Conservation (phyloP, 2,797 vertebrate species). For the Knipowitschia caucasica region DNA sequence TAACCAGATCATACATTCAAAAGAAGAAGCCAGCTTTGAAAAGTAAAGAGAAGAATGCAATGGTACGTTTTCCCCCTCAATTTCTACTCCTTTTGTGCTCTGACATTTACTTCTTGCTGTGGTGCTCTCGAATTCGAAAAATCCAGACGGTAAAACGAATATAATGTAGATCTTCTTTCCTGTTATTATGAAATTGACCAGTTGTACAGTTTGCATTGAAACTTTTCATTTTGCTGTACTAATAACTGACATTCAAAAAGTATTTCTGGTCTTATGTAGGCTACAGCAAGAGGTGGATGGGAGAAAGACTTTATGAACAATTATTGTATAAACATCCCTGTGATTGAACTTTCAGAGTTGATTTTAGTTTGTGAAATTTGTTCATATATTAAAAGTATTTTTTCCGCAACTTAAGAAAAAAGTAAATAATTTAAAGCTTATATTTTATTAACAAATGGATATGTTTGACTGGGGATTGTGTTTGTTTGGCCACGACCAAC, state of each 20-base stretch:
- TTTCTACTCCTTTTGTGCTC: neutral
- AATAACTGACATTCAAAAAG: conserved; percentile 57
- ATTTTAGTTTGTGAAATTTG: too few relatives aligned
- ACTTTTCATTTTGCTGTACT: conserved; percentile 19
- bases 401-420: too few relatives aligned
- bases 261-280: conserved; percentile 43
- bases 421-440: too few relatives aligned
- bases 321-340: too few relatives aligned
- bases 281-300: conserved; percentile 8
- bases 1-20: conserved; percentile 2
- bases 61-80: conserved; percentile 42
- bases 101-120: neutral
- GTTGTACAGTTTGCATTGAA: conserved; percentile 5
- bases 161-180: neutral
- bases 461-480: too few relatives aligned
- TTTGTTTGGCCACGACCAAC: too few relatives aligned
- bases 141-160: neutral
- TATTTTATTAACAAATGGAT: too few relatives aligned
- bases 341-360: too few relatives aligned
- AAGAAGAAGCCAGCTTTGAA: neutral
- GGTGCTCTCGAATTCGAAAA: neutral
- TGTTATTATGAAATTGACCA: neutral
- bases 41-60: conserved; percentile 41
- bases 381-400: too few relatives aligned
- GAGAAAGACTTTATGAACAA: conserved; percentile 7